Evolutionary conservation across 2,113 vertebrate genomes (phyloP).

Genomic region (Apodemus speciosus): DNA sequence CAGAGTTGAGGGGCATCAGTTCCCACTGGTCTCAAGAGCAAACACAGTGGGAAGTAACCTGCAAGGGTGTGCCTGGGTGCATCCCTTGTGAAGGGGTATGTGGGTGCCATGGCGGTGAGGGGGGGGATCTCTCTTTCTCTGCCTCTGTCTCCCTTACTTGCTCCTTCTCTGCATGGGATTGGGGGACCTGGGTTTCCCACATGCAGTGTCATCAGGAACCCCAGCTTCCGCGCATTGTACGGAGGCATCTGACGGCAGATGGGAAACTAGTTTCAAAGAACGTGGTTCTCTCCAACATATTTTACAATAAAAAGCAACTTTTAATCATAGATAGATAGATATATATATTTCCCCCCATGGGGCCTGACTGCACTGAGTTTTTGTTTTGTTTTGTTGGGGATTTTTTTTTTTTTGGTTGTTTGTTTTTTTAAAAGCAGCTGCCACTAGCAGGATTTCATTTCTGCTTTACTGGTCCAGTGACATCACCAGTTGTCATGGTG

Average conservation of each 20-base stretch:
- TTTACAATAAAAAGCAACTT: conserved; percentile 85
- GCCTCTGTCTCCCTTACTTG: conserved; percentile 43
- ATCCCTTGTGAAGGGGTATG: neutral
- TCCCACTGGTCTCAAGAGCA: conserved; percentile 48
- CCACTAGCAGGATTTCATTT: conserved; percentile 83
- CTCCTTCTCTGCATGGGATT: neutral
- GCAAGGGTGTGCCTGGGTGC: conserved; percentile 44
- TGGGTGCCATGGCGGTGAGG: neutral
- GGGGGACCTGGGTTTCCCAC: conserved; percentile 69
- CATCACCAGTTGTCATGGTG: conserved; percentile 44
- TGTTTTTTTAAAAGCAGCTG: conserved; percentile 85
- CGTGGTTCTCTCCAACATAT: conserved; percentile 77
- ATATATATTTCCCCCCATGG: conserved; percentile 83
- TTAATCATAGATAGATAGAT: conserved; percentile 67
- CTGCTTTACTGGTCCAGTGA: conserved; percentile 83
- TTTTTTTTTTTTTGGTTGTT: neutral
- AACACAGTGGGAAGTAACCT: conserved; percentile 68
- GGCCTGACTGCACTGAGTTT: conserved; percentile 88
- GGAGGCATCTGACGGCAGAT: conserved; percentile 57
- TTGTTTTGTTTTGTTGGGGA: too few species aligned
- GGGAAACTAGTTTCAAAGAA: conserved; percentile 73
- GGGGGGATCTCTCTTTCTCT: conserved; percentile 58
- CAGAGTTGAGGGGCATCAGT: conserved; percentile 50
- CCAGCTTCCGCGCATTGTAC: conserved; percentile 58
- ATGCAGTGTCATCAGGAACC: conserved; percentile 67